Conservation (phyloP, 2,113 vertebrate species). For the Nannospalax galili region DNA sequence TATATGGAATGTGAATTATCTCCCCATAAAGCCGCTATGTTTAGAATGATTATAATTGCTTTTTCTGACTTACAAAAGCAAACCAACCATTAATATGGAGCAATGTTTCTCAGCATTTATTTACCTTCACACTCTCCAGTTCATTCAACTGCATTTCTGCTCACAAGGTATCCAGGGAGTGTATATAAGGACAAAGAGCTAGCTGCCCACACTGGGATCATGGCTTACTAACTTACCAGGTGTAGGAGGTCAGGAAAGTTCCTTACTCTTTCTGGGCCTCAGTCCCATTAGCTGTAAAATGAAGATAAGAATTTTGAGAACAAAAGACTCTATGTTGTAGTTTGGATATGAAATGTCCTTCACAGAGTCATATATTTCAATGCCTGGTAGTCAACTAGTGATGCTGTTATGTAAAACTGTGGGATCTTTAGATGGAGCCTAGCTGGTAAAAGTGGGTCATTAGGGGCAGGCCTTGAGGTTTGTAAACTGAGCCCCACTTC, state of each 20-base stretch:
- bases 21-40: not conserved
- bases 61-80: conserved; percentile 27
- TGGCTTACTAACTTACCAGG: not conserved
- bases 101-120: not conserved
- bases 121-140: not conserved
- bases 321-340: not conserved
- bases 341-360: not conserved
- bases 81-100: not conserved
- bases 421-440: not conserved
- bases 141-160: not conserved
- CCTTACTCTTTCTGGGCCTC: not conserved
- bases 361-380: not conserved
- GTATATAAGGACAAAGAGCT: not conserved
- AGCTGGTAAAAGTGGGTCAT: no score
- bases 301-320: not conserved
- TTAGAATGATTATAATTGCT: not conserved
- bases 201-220: not conserved
- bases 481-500: no score
- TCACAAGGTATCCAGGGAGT: not conserved
- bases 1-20: not conserved
- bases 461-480: no score
- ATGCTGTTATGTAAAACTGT: not conserved
- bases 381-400: not conserved
- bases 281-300: not conserved
- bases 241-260: not conserved